Percentiles rank a stretch among this genome's conserved stretches.
These are phyloP conservation scores for Manacus vitellinus DNA, from an alignment of 2,113 vertebrate species.

Conservation along the genomic window DNA sequence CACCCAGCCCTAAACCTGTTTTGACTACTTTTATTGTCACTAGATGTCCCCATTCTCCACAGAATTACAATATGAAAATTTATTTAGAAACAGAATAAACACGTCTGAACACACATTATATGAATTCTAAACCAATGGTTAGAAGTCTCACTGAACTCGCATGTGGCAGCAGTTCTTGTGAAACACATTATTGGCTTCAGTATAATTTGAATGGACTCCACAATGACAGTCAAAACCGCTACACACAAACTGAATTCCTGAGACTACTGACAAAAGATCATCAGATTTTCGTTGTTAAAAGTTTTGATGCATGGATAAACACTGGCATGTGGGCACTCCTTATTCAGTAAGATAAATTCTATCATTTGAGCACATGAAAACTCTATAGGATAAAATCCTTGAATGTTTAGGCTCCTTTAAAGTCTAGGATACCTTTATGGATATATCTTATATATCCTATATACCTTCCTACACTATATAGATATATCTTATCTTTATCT, in stretches of 20 bases:
- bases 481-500: not conserved
- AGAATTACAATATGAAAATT: not conserved
- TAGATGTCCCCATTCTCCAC: slow-evolving; percentile 57
- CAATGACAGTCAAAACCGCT: not conserved
- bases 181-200: not conserved
- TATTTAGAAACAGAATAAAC: not conserved
- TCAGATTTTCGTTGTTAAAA: not conserved
- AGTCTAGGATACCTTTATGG: not conserved
- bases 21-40: not conserved
- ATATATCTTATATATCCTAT: fast-evolving
- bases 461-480: not conserved
- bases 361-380: not conserved
- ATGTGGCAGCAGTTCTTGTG: not conserved
- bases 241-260: not conserved
- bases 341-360: not conserved
- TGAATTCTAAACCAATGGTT: not conserved
- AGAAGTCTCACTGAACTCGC: not conserved
- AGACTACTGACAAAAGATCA: not conserved
- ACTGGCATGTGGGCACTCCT: not conserved
- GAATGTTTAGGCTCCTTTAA: not conserved
- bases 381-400: not conserved
- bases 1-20: not conserved
- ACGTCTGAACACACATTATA: not conserved
- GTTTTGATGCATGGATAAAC: not conserved
- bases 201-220: not conserved